Evolutionary conservation across 2,113 vertebrate species (phyloP).

Genomic region (Heloderma charlesbogerti): DNA sequence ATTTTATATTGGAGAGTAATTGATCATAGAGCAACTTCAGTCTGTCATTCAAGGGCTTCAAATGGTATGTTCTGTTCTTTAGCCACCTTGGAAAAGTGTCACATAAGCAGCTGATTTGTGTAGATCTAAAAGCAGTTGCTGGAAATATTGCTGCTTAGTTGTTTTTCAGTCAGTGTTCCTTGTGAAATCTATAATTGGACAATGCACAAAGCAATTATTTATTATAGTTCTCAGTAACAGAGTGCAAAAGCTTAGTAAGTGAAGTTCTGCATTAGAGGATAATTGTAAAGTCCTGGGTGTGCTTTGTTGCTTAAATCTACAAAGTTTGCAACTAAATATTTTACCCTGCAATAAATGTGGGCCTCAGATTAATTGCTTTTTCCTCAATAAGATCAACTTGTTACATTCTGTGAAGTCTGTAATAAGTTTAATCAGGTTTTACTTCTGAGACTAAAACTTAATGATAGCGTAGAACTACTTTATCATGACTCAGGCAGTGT

Average conservation of each 20-base stretch:
- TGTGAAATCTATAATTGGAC: neutral
- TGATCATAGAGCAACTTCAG: neutral
- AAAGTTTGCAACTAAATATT: constrained; percentile 42
- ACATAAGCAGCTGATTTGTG: neutral
- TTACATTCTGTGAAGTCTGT: neutral
- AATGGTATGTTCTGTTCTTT: neutral
- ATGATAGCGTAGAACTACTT: constrained; percentile 1
- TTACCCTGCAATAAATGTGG: constrained; percentile 44
- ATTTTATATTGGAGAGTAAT: neutral
- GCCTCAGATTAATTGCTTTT: constrained; percentile 35
- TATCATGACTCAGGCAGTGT: constrained; percentile 3
- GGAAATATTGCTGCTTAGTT: neutral
- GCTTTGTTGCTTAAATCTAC: constrained; percentile 28
- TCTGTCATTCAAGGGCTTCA: neutral
- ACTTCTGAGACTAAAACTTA: constrained; percentile 17
- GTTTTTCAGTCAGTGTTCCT: neutral
- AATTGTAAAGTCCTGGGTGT: constrained; percentile 2
- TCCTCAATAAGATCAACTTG: neutral
- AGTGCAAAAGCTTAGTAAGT: neutral
- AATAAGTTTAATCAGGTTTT: constrained; percentile 27
- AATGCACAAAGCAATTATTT: neutral
- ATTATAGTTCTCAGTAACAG: neutral
- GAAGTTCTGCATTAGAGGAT: constrained; percentile 21
- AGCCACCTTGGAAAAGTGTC: neutral
- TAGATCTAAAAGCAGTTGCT: neutral